Conservation (phyloP, 2,113 vertebrate genomes). For the Ctenomys sociabilis region DNA sequence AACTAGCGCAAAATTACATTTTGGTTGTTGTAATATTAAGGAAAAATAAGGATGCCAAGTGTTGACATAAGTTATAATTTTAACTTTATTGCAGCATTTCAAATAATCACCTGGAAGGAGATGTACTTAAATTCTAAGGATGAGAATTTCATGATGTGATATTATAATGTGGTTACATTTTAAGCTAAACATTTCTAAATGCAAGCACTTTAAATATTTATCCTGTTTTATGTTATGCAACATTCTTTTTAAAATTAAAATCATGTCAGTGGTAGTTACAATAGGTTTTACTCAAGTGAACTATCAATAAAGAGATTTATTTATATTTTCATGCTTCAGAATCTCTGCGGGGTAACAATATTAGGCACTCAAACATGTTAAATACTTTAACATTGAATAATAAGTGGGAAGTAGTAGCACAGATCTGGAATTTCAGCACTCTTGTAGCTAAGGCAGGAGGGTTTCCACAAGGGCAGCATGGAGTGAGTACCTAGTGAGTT, state of each 20-base stretch:
- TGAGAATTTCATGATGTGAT: neutral
- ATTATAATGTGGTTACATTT: constrained; percentile 14
- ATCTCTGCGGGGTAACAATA: neutral
- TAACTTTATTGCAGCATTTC: constrained; percentile 33
- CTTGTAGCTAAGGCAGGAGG: neutral
- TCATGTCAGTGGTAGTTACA: neutral
- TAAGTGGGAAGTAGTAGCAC: neutral
- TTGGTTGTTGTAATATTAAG: neutral
- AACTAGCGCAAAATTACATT: constrained; percentile 57
- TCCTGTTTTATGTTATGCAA: neutral
- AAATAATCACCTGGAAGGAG: neutral
- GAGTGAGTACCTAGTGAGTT: neutral
- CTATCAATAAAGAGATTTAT: neutral
- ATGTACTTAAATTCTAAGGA: constrained; percentile 22
- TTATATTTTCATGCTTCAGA: neutral
- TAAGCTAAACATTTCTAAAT: constrained; percentile 34
- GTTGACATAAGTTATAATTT: constrained; percentile 33
- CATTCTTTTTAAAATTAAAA: constrained; percentile 48
- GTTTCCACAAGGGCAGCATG: too few relatives aligned
- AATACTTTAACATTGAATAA: neutral
- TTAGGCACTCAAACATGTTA: constrained; percentile 31
- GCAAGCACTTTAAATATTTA: neutral
- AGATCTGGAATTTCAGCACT: neutral
- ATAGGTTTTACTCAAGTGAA: neutral
- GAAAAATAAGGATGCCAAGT: constrained; percentile 45